Percentiles rank a stretch among this genome's conserved stretches.
Conservation (phyloP, 2,888 invertebrate genomes). For the Ophion costatus region DNA sequence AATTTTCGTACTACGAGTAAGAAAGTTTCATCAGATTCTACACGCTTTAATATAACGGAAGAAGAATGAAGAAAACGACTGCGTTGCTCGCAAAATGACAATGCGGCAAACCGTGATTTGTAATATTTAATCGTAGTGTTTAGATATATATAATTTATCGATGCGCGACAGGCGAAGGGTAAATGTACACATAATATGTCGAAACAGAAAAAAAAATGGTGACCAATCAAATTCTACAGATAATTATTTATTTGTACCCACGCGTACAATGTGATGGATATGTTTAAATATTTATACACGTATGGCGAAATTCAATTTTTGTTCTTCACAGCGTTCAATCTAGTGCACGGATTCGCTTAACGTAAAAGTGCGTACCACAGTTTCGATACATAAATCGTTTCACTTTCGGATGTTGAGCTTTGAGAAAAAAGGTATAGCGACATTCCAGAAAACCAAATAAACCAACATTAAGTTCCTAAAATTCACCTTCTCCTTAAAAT, state of each 20-base stretch:
- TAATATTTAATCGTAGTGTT: slow-evolving; percentile 38
- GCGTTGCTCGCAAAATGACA: not conserved
- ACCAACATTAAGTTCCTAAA: slow-evolving; percentile 21
- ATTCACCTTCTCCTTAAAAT: slow-evolving; percentile 46
- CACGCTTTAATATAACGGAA: slow-evolving; percentile 36
- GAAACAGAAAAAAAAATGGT: slow-evolving; percentile 35
- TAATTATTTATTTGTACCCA: slow-evolving; percentile 50
- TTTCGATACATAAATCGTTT: slow-evolving; percentile 20
- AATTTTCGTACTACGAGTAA: slow-evolving; percentile 4
- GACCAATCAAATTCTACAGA: slow-evolving; percentile 37
- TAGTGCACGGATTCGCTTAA: slow-evolving; percentile 12
- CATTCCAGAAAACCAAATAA: not conserved
- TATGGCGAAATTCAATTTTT: slow-evolving; percentile 45
- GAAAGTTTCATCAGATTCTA: slow-evolving; percentile 44
- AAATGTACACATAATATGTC: slow-evolving; percentile 15
- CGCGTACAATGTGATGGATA: slow-evolving; percentile 51
- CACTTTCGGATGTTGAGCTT: slow-evolving; percentile 22
- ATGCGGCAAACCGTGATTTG: slow-evolving; percentile 24
- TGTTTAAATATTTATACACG: slow-evolving; percentile 53
- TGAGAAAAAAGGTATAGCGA: not conserved
- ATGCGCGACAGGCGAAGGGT: slow-evolving; percentile 41
- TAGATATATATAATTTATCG: slow-evolving; percentile 28
- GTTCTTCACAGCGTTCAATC: slow-evolving; percentile 21
- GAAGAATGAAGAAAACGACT: not conserved
- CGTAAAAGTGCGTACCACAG: slow-evolving; percentile 30